A percentile compares a stretch with the other conserved stretches of the same genome.
phyloP scores from a whole-genome alignment of 1,140 invertebrate genomes.

The Euura saliciscinereae region DNA sequence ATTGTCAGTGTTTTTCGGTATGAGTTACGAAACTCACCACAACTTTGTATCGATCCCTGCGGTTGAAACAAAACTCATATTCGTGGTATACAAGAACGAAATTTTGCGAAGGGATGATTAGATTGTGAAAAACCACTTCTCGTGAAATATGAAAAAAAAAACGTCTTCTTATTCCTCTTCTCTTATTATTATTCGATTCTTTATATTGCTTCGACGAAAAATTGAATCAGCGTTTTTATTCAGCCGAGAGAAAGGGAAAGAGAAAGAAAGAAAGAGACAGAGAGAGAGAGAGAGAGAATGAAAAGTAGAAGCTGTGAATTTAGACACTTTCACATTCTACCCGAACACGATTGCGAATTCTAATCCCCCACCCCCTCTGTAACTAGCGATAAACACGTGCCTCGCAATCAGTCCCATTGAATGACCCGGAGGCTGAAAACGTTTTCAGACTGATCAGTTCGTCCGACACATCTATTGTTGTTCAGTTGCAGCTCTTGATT shows the following conservation, averaged over 20 bases:
- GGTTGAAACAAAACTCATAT: too few relatives aligned
- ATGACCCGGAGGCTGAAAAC: neutral
- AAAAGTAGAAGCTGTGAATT: too few relatives aligned
- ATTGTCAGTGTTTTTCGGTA: too few relatives aligned
- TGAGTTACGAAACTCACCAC: too few relatives aligned
- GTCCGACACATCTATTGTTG: neutral
- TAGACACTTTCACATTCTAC: too few relatives aligned
- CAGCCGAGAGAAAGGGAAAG: neutral
- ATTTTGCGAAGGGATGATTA: neutral
- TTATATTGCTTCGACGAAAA: neutral
- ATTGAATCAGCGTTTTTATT: neutral
- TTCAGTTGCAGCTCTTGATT: neutral
- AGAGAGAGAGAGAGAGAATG: too few relatives aligned
- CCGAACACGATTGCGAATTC: neutral
- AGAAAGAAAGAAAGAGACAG: too few relatives aligned
- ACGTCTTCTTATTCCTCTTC: neutral
- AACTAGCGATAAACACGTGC: neutral
- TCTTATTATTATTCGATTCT: neutral
- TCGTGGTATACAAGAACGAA: neutral
- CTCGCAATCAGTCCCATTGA: neutral
- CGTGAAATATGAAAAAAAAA: neutral
- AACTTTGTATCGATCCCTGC: too few relatives aligned
- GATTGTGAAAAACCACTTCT: neutral
- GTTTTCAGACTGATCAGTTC: neutral
- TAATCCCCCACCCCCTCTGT: neutral